These are phyloP conservation scores for Aphelinus certus DNA, from an alignment of 1,140 invertebrate genomes.

Conservation along the genomic window DNA sequence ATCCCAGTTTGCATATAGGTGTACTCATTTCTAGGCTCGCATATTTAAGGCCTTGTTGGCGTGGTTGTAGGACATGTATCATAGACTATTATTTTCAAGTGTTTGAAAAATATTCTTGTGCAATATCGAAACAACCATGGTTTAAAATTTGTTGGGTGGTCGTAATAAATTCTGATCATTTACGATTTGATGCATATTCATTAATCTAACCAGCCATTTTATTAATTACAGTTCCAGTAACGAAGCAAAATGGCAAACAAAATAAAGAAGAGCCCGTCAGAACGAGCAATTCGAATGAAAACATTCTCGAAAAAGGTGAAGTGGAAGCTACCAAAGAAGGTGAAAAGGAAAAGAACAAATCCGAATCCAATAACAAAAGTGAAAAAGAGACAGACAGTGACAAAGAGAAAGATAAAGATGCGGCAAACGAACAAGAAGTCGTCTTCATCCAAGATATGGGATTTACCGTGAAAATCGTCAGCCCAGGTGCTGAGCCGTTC, in stretches of 20 bases:
- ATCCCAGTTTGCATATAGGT: too few relatives aligned
- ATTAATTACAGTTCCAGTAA: conserved; percentile 45
- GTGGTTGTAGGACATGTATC: too few relatives aligned
- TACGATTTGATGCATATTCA: too few relatives aligned
- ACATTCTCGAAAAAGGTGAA: conserved; percentile 66
- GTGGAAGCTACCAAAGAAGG: conserved; percentile 67
- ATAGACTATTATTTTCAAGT: too few relatives aligned
- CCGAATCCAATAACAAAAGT: conserved; percentile 55
- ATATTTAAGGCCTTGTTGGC: too few relatives aligned
- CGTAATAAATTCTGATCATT: too few relatives aligned
- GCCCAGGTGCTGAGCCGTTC: conserved; percentile 88
- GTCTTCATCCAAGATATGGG: conserved; percentile 94
- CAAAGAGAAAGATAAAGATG: conserved; percentile 60
- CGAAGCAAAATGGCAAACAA: conserved; percentile 49
- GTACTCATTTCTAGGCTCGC: too few relatives aligned
- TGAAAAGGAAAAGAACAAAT: conserved; percentile 57
- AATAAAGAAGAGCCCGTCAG: conserved; percentile 50
- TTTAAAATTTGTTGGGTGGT: too few relatives aligned
- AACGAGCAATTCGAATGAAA: conserved; percentile 52
- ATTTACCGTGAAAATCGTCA: conserved; percentile 91
- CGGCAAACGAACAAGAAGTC: conserved; percentile 75
- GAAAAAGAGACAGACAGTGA: conserved; percentile 49
- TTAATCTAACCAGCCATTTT: too few relatives aligned
- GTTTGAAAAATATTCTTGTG: too few relatives aligned
- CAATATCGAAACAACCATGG: too few relatives aligned